These are phyloP conservation scores for Pristionchus mayeri DNA, from an alignment of 2,888 invertebrate species.

Conservation along the genomic window DNA sequence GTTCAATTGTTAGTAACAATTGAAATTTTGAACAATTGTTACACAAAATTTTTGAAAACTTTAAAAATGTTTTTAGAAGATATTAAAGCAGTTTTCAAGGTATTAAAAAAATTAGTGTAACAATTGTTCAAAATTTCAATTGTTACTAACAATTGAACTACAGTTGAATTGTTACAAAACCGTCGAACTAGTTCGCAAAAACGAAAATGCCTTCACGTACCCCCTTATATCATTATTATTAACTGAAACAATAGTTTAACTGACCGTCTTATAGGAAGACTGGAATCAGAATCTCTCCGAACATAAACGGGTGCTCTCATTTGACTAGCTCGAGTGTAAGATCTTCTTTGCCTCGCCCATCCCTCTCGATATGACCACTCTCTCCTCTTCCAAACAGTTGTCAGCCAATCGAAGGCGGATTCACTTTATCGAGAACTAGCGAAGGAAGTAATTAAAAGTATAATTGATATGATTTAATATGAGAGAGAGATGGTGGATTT, in stretches of 20 bases:
- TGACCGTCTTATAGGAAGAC: slow-evolving; percentile 43
- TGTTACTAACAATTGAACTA: too few species aligned
- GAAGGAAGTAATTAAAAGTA: slow-evolving; percentile 19
- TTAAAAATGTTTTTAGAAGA: too few species aligned
- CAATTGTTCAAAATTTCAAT: too few species aligned
- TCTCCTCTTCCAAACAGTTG: slow-evolving; percentile 31
- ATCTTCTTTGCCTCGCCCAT: slow-evolving; percentile 17
- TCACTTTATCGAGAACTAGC: slow-evolving; percentile 33
- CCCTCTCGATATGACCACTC: slow-evolving; percentile 22
- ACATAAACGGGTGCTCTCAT: slow-evolving; percentile 48
- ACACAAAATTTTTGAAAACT: too few species aligned
- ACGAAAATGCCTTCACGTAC: too few species aligned
- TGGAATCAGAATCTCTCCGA: slow-evolving; percentile 42
- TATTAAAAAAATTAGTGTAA: too few species aligned
- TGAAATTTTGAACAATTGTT: too few species aligned
- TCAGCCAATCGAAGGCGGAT: neutral
- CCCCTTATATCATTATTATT: too few species aligned
- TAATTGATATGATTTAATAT: slow-evolving; percentile 16
- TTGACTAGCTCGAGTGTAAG: slow-evolving; percentile 27
- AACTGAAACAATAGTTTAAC: neutral
- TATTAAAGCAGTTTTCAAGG: too few species aligned
- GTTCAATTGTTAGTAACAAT: too few species aligned
- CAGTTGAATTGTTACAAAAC: too few species aligned
- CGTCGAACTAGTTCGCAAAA: too few species aligned
- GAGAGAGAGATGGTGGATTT: neutral